These are phyloP conservation scores for Nicator chloris DNA, from an alignment of 2,113 vertebrate species.

Conservation along the genomic window DNA sequence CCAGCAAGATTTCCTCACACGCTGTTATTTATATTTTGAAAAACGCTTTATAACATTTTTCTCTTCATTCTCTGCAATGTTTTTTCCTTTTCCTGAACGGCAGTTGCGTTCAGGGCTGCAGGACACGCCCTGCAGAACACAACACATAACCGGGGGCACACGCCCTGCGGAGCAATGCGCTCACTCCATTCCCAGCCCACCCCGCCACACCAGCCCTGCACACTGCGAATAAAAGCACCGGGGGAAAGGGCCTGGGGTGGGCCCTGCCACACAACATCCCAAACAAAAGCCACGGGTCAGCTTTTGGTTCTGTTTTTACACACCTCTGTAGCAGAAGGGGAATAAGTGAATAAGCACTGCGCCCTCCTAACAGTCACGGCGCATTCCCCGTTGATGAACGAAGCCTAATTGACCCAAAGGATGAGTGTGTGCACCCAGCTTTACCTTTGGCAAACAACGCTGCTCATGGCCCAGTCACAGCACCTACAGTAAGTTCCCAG, in stretches of 20 bases:
- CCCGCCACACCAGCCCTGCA: not conserved
- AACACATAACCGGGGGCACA: not conserved
- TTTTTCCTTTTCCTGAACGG: slow-evolving; percentile 57
- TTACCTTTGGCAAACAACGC: slow-evolving; percentile 33
- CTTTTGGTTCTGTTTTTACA: not conserved
- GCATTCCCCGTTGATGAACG: not conserved
- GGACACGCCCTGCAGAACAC: slow-evolving; percentile 34
- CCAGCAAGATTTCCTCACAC: slow-evolving; percentile 34
- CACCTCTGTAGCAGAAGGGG: not conserved
- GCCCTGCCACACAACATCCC: not conserved
- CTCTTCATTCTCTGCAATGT: slow-evolving; percentile 44
- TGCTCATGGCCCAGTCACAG: slow-evolving; percentile 14
- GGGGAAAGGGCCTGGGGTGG: not conserved
- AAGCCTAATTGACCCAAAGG: not conserved
- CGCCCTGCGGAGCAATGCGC: slow-evolving; percentile 18
- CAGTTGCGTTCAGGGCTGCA: not conserved
- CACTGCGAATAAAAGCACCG: not conserved
- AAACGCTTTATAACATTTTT: slow-evolving; percentile 31
- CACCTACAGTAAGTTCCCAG: not conserved
- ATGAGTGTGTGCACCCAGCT: slow-evolving; percentile 1
- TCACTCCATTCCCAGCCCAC: slow-evolving; percentile 2
- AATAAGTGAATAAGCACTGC: not conserved
- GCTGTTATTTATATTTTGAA: slow-evolving; percentile 49
- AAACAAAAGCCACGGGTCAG: not conserved
- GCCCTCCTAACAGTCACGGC: not conserved